These are phyloP conservation scores for Drosophila subquinaria DNA, from an alignment of 2,888 invertebrate species.

Conservation along the genomic window DNA sequence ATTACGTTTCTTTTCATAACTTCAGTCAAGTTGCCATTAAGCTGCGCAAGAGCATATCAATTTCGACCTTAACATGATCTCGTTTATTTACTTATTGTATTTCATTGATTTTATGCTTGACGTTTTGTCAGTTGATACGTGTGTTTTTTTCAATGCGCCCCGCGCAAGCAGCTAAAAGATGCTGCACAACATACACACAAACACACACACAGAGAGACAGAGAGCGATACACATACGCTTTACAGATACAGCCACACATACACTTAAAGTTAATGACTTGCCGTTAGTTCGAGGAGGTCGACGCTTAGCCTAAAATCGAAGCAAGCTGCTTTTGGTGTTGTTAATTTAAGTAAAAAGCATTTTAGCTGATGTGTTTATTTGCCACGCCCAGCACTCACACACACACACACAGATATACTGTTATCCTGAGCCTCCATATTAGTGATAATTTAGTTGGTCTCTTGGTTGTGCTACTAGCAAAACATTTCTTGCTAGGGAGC, in stretches of 20 bases:
- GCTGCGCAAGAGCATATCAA: constrained; percentile 51
- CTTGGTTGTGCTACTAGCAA: constrained; percentile 59
- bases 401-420: constrained; percentile 21
- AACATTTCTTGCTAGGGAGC: constrained; percentile 55
- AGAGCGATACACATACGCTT: constrained; percentile 10
- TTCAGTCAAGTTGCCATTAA: not conserved
- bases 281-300: constrained; percentile 53
- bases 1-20: not conserved
- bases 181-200: constrained; percentile 22
- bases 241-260: constrained; percentile 21
- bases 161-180: constrained; percentile 24
- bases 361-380: constrained; percentile 80
- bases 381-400: constrained; percentile 66
- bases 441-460: constrained; percentile 81
- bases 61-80: constrained; percentile 39
- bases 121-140: constrained; percentile 40
- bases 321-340: constrained; percentile 72
- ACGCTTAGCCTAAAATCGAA: constrained; percentile 52
- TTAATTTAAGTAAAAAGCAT: constrained; percentile 81
- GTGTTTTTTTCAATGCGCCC: constrained; percentile 24
- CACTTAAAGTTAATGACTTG: constrained; percentile 66
- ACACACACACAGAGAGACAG: constrained; percentile 7
- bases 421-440: constrained; percentile 62
- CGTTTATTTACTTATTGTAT: constrained; percentile 47
- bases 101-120: constrained; percentile 57